These are phyloP conservation scores for Hymenopus coronatus DNA, from an alignment of 2,888 invertebrate genomes.

Conservation along the genomic window DNA sequence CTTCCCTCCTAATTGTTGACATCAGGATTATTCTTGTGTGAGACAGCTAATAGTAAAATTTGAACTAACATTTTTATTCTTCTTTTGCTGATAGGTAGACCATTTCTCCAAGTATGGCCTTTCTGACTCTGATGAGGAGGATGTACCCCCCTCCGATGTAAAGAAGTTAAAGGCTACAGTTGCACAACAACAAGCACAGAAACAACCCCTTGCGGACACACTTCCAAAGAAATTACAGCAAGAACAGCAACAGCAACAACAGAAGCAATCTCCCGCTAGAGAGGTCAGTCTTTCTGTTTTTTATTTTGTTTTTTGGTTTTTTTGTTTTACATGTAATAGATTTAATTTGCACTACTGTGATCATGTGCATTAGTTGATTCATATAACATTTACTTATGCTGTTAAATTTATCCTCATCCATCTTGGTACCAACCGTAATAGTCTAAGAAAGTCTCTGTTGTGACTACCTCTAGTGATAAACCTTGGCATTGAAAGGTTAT, in stretches of 20 bases:
- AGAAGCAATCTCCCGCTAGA: not conserved
- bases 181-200: slow-evolving; percentile 43
- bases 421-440: too few relatives aligned
- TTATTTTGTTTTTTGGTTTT: too few relatives aligned
- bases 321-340: too few relatives aligned
- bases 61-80: not conserved
- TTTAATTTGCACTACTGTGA: too few relatives aligned
- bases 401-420: too few relatives aligned
- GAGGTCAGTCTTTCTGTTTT: not conserved
- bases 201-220: slow-evolving; percentile 33
- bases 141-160: slow-evolving; percentile 42
- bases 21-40: too few relatives aligned
- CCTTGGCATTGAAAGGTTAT: too few relatives aligned
- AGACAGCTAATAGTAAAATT: too few relatives aligned
- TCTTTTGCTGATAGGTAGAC: slow-evolving; percentile 59
- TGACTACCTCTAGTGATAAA: too few relatives aligned
- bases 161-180: slow-evolving; percentile 21
- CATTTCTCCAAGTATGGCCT: slow-evolving; percentile 94
- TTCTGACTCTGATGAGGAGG: slow-evolving; percentile 86
- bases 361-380: too few relatives aligned
- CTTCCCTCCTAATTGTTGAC: not conserved
- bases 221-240: not conserved
- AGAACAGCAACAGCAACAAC: slow-evolving; percentile 1
- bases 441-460: too few relatives aligned
- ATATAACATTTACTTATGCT: too few relatives aligned